Evolutionary conservation across 2,888 invertebrate species (phyloP).

Genomic region (Pseudococcus longispinus): DNA sequence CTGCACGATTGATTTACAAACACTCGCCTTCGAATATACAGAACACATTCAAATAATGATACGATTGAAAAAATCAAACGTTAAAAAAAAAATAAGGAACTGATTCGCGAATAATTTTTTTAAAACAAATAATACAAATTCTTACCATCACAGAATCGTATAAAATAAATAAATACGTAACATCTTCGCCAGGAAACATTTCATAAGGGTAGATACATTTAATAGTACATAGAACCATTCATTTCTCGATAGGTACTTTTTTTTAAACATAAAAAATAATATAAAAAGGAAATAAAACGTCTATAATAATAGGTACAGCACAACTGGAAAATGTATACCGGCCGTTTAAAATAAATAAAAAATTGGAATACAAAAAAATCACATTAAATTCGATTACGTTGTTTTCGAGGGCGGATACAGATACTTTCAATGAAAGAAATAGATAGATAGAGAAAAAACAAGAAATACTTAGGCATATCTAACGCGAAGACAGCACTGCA

Average conservation of each 20-base stretch:
- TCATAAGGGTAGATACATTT: not conserved
- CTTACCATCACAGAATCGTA: constrained; percentile 29
- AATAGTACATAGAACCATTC: too few relatives aligned
- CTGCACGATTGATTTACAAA: not conserved
- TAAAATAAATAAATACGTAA: not conserved
- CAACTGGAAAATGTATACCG: not conserved
- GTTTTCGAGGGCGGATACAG: not conserved
- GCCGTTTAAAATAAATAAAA: not conserved
- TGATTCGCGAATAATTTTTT: constrained; percentile 8
- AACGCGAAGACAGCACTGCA: not conserved
- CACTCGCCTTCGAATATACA: not conserved
- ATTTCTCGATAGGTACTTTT: not conserved
- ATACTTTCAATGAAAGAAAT: not conserved
- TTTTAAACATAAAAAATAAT: not conserved
- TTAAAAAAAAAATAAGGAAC: constrained; percentile 5
- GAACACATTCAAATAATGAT: not conserved
- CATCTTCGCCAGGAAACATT: not conserved
- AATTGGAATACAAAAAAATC: constrained; percentile 23
- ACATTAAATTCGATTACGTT: constrained; percentile 10
- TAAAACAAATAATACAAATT: constrained; percentile 32
- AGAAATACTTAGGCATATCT: not conserved
- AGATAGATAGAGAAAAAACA: not conserved
- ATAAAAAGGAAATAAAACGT: too few relatives aligned
- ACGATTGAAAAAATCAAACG: not conserved
- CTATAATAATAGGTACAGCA: too few relatives aligned